These are phyloP conservation scores for Rhabdophis nuchalis DNA, from an alignment of 2,797 vertebrate species.

Conservation along the genomic window DNA sequence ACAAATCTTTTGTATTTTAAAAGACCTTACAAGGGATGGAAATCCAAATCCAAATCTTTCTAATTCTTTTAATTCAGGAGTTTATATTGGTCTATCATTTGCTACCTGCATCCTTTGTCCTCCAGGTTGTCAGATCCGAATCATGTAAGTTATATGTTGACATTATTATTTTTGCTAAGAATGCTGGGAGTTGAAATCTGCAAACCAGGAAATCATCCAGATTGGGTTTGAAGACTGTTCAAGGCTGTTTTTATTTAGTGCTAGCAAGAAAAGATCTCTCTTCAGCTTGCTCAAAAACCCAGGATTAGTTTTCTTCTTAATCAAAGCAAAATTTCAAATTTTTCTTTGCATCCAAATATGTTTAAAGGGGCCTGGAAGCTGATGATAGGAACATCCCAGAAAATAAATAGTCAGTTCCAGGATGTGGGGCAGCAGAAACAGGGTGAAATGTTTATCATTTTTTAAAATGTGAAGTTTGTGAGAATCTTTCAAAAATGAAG, in stretches of 20 bases:
- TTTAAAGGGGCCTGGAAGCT: not conserved
- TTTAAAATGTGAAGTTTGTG: not conserved
- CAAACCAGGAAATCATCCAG: not conserved
- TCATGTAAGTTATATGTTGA: not conserved
- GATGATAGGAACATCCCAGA: too few species aligned
- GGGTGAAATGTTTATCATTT: not conserved
- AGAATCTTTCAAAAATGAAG: not conserved
- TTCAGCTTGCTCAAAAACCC: not conserved
- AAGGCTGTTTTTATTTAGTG: not conserved
- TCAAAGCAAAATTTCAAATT: not conserved
- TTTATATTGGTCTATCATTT: not conserved
- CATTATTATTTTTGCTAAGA: not conserved
- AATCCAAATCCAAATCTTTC: not conserved
- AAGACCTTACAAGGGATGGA: not conserved
- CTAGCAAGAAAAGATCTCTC: not conserved
- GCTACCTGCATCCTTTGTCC: not conserved
- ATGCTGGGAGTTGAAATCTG: not conserved
- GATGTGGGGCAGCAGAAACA: not conserved
- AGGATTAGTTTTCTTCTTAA: not conserved
- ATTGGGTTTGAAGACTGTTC: not conserved
- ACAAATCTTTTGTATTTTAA: not conserved
- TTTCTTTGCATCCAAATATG: not conserved
- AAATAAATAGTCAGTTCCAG: not conserved
- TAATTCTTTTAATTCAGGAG: not conserved
- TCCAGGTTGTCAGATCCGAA: not conserved